Percentiles rank a stretch among this genome's conserved stretches.
Conservation (phyloP, 2,113 vertebrate species). For the Recurvirostra avosetta region DNA sequence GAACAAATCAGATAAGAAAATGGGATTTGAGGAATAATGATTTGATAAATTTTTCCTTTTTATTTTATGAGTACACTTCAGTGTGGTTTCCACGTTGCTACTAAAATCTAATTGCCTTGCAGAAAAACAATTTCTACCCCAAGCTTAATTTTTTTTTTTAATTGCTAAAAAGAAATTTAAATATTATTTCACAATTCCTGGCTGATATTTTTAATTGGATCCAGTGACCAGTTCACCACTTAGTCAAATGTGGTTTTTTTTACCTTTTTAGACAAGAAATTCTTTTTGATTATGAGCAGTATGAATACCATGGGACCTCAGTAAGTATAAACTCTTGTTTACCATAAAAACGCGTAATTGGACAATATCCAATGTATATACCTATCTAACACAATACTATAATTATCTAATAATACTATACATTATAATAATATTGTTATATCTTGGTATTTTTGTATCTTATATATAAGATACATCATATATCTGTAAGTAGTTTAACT, state of each 20-base stretch:
- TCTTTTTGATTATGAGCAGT: conserved; percentile 97
- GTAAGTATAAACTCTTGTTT: conserved; percentile 75
- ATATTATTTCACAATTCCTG: not conserved
- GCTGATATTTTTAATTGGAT: not conserved
- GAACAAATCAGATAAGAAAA: not conserved
- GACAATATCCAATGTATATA: not conserved
- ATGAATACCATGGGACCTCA: conserved; percentile 95
- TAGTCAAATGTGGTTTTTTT: not conserved
- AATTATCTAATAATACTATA: not conserved
- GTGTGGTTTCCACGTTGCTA: not conserved
- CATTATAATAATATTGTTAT: not conserved
- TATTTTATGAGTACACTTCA: not conserved
- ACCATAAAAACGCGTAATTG: not conserved
- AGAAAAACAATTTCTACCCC: not conserved
- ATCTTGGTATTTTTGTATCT: not conserved
- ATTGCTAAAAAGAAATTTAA: not conserved
- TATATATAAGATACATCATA: too few relatives aligned
- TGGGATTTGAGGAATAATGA: not conserved
- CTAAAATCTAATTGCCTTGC: not conserved
- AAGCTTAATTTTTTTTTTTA: not conserved
- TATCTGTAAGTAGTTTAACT: not conserved
- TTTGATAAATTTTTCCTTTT: not conserved
- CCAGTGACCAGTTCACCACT: not conserved
- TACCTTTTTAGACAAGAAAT: conserved; percentile 85
- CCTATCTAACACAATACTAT: not conserved